Evolutionary conservation across 2,797 vertebrate species (phyloP).

Genomic region (Morus bassanus): DNA sequence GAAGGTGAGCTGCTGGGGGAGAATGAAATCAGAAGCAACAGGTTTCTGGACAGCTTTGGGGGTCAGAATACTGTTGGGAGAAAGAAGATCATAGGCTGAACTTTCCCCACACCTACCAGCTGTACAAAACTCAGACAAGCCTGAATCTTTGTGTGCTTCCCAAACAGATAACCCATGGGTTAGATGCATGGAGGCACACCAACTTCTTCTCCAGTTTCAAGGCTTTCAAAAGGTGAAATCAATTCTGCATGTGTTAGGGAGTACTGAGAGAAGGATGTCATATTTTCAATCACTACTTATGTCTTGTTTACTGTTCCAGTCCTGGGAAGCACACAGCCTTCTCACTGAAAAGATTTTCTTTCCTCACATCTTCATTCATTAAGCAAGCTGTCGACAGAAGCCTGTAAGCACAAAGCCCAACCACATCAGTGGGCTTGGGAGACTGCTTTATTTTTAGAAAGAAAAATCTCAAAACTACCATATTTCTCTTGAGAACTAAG

Average conservation of each 20-base stretch:
- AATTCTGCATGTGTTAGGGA: background rate
- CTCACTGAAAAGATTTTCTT: conserved; percentile 6
- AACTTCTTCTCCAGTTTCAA: background rate
- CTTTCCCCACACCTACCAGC: background rate
- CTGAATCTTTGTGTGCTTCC: rapidly evolving
- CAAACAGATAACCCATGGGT: background rate
- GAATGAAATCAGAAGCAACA: background rate
- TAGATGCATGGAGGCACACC: background rate
- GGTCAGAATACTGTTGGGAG: background rate
- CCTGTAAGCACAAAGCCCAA: background rate
- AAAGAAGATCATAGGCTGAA: background rate
- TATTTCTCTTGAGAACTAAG: conserved; percentile 2
- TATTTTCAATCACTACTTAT: background rate
- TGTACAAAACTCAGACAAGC: background rate
- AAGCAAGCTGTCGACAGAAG: background rate
- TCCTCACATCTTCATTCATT: conserved; percentile 49
- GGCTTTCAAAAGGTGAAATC: background rate
- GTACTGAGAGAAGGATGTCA: rapidly evolving
- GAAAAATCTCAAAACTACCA: background rate
- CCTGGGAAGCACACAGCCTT: background rate
- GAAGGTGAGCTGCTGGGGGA: background rate
- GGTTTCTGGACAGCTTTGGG: background rate
- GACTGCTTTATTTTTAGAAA: conserved; percentile 28
- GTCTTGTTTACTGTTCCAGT: background rate
- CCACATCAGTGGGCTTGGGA: background rate